Percentiles rank a stretch among this genome's conserved stretches.
Conservation (phyloP, 2,888 invertebrate species). For the Agonopterix arenella region DNA sequence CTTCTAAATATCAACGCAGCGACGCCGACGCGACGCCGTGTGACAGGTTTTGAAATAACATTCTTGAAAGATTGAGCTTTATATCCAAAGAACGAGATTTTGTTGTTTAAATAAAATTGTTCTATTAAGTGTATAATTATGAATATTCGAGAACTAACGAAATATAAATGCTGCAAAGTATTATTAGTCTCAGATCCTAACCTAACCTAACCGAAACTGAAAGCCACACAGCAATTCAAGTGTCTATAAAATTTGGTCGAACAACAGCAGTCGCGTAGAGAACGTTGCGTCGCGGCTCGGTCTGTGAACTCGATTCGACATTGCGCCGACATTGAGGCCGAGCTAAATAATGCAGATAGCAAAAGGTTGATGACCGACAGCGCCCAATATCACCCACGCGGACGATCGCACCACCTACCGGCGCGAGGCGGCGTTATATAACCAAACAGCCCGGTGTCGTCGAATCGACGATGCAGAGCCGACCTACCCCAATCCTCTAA, state of each 20-base stretch:
- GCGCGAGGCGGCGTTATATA: conserved; percentile 44
- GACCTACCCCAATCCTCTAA: conserved; percentile 45
- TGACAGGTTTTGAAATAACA: too few species aligned
- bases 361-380: conserved; percentile 67
- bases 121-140: too few species aligned
- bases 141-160: too few species aligned
- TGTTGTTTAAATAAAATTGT: too few species aligned
- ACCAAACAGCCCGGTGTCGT: conserved; percentile 18
- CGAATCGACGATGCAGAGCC: conserved; percentile 11
- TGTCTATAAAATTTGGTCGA: conserved; percentile 51
- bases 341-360: conserved; percentile 74
- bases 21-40: too few species aligned
- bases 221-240: too few species aligned
- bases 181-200: neutral
- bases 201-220: neutral
- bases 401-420: conserved; percentile 60
- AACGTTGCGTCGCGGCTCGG: conserved; percentile 54
- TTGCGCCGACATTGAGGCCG: conserved; percentile 69
- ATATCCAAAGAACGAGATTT: too few species aligned
- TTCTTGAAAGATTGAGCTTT: too few species aligned
- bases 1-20: too few species aligned
- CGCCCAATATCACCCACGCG: conserved; percentile 67
- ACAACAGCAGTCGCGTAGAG: conserved; percentile 49
- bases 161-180: too few species aligned
- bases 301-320: conserved; percentile 69